These are phyloP conservation scores for Athene cunicularia DNA, from an alignment of 2,113 vertebrate species.

Conservation along the genomic window DNA sequence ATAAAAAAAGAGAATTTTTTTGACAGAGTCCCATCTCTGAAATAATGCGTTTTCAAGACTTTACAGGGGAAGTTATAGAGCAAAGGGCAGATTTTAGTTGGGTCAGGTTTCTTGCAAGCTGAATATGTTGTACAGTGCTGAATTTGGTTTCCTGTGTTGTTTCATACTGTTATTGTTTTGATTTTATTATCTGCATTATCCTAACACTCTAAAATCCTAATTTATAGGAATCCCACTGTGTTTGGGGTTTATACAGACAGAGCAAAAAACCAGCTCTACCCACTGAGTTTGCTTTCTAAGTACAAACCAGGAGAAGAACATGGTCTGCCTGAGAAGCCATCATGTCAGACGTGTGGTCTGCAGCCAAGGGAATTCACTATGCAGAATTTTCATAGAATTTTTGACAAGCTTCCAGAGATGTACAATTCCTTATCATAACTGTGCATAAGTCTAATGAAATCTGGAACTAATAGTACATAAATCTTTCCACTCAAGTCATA, in stretches of 20 bases:
- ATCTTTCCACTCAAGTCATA: constrained; percentile 27
- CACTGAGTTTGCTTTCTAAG: neutral
- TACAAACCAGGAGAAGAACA: neutral
- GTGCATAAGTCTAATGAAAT: constrained; percentile 31
- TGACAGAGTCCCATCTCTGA: neutral
- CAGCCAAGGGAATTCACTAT: neutral
- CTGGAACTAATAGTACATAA: constrained; percentile 36
- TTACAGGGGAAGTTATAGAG: constrained; percentile 12
- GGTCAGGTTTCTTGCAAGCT: neutral
- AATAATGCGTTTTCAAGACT: constrained; percentile 22
- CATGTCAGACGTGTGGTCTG: neutral
- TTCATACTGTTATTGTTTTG: constrained; percentile 4
- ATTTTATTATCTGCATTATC: constrained; percentile 30
- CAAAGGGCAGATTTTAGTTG: constrained; percentile 17
- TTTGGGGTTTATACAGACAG: neutral
- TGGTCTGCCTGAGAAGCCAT: neutral
- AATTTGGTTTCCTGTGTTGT: neutral
- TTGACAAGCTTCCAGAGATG: constrained; percentile 23
- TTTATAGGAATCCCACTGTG: neutral
- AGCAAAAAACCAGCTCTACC: neutral
- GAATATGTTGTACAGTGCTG: neutral
- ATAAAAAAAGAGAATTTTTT: neutral
- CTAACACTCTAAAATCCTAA: neutral
- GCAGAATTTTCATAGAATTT: constrained; percentile 17
- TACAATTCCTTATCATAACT: constrained; percentile 32